phyloP scores from a whole-genome alignment of 2,113 vertebrate species.

The Cebidichthys violaceus region DNA sequence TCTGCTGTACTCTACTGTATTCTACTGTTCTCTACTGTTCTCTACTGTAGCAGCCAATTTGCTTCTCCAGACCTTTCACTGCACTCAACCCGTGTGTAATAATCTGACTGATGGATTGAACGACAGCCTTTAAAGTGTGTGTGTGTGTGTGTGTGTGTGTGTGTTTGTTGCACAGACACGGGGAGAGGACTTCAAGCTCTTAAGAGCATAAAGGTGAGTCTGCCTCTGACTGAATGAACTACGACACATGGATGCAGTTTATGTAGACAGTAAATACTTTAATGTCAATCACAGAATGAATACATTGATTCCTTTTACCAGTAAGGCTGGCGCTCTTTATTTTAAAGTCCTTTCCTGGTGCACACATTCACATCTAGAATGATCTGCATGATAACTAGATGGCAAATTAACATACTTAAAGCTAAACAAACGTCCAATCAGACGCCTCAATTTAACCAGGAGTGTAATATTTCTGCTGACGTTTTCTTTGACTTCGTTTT shows the following conservation, averaged over 20 bases:
- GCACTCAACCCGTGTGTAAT: neutral
- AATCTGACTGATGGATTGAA: neutral
- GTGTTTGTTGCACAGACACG: conserved; percentile 81
- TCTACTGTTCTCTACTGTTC: too few species aligned
- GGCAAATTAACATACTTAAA: neutral
- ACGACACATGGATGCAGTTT: neutral
- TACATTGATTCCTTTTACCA: neutral
- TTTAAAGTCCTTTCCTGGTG: neutral
- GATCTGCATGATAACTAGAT: neutral
- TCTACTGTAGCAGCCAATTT: neutral
- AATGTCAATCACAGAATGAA: neutral
- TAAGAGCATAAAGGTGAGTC: conserved; percentile 83
- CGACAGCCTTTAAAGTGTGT: neutral
- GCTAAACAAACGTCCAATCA: neutral
- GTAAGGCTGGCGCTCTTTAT: too few species aligned
- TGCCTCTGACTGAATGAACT: neutral
- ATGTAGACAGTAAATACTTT: neutral
- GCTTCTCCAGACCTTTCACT: neutral
- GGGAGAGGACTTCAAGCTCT: conserved; percentile 92
- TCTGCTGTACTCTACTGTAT: too few species aligned
- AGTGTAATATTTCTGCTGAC: neutral
- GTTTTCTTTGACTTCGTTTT: neutral
- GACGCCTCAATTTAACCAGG: neutral
- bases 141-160: neutral
- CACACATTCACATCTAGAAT: too few species aligned